Base-by-base conservation (phyloP, 2,888 invertebrate species). In the Pristionchus arcanus region DNA sequence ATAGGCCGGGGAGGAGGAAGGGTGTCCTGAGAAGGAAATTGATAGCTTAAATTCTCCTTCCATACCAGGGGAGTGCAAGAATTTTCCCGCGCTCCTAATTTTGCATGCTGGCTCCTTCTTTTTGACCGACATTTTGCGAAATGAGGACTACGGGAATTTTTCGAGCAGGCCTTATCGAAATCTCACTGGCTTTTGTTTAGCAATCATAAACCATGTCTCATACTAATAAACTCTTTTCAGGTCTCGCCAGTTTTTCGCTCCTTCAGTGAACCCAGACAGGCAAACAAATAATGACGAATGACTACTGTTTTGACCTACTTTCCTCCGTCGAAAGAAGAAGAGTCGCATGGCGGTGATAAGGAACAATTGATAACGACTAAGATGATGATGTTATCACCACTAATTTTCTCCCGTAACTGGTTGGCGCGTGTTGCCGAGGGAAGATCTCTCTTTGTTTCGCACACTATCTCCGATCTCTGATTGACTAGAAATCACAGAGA, bases 301-400 rank as follows among this genome's bases (percentile, higher is more conserved):
- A 74, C n/a, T 11, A 25, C 25, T 63, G 63, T 63, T n/a, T n/a
- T 81, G n/a, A 81, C 81, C 49, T 28, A 81, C 81, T 81, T 81
- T 81, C 42, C 81, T 42, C 19, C 81, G 16, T 7, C 81, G 81
- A 28, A 81, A 53, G 28, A 34, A 34, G 15, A 53, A 16, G 15
- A 81, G 81, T n/a, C 81, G 49, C 81, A 81, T 81, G 74, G 74
- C 7, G 74, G 13, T 34, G 31, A 49, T 49, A 49, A 49, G 68
- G 28, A 68, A 28, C 31, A 31, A 68, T 68, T 34, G 68, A 31
- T 71, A 19, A 77, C 21, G 68, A 31, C 68, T 28, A 68, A 49
- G 42, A 49, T 28, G 77, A 31, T 77, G 77, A 81, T 28, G 81
- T 42, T 31, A 81, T 81, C 42, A 77, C 49, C 31, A 28, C n/a